A percentile compares a stretch with the other conserved stretches of the same genome.
These are phyloP conservation scores for Pandemis cinnamomeana DNA, from an alignment of 2,888 invertebrate species.

Conservation along the genomic window DNA sequence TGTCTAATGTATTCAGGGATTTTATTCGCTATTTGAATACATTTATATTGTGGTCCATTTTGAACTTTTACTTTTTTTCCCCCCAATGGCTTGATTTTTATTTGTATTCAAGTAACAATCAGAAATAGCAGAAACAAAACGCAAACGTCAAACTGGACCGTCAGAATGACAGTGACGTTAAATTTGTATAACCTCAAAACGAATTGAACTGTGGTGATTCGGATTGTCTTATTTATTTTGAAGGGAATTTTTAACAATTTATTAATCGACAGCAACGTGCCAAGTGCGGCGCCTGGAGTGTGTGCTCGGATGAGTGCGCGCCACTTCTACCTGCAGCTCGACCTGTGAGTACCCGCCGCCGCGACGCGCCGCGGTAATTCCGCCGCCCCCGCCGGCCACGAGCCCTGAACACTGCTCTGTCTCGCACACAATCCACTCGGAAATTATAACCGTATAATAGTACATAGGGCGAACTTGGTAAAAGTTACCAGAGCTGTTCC, in stretches of 20 bases:
- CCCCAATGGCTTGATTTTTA: no score
- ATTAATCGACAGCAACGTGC: not conserved
- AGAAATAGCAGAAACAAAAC: not conserved
- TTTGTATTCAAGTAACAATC: no score
- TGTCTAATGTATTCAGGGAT: no score
- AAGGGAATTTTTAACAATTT: slow-evolving; percentile 9
- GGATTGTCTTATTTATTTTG: slow-evolving; percentile 13
- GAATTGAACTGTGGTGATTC: not conserved
- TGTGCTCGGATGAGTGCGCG: slow-evolving; percentile 50
- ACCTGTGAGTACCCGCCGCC: slow-evolving; percentile 57
- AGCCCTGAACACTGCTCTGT: no score
- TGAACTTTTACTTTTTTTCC: no score
- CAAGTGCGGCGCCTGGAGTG: not conserved
- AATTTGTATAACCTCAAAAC: slow-evolving; percentile 28
- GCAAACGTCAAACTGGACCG: not conserved
- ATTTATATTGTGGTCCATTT: no score
- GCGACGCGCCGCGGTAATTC: not conserved
- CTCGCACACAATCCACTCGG: no score
- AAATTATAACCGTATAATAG: no score
- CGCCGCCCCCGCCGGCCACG: not conserved
- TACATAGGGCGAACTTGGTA: no score
- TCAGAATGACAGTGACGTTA: slow-evolving; percentile 20
- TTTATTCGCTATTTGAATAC: no score
- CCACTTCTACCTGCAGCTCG: slow-evolving; percentile 65
- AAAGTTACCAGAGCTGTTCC: no score